Base-by-base conservation (phyloP, 2,113 vertebrate species). In the Choloepus hoffmanni region DNA sequence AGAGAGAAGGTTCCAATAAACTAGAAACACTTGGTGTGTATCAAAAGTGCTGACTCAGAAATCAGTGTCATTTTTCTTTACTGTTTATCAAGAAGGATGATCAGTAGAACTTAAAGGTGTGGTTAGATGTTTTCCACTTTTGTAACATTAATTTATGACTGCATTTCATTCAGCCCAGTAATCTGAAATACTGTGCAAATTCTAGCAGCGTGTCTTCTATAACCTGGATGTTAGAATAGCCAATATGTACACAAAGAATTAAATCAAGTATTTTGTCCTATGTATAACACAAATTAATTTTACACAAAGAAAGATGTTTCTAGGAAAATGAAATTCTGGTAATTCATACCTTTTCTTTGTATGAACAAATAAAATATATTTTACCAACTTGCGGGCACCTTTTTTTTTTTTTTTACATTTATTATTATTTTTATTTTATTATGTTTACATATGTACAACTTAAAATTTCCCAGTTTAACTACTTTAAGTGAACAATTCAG, bases 311-410 rank as follows among this genome's bases (percentile, higher is more conserved):
- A 99, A 98, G 97, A 99, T 98, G 98, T 99, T 99, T 99, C 99
- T 99, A 99, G 99, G 99, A 97, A 99, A 99, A 98, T 99, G 98
- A 98, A 99, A 99, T 99, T 99, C 98, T 99, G 99, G 98, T 99
- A 99, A 99, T 99, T 99, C 99, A 99, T 99, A 99, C 99, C 98
- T 98, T 99, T 99, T 99, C 99, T 99, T 99, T 99, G 99, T 99
- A 99, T 99, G 99, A 99, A 99, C 98, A 99, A 99, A 99, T 99
- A 99, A 99, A 99, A 98, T 99, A 98, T 99, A 99, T 99, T 99
- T 99, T 99, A 98, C 97, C 99, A 99, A 99, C 98, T 0, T 0
- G 9, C 30, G 76, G 83, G 26, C 62, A 28, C 0, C 0, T 30
- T 85, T 48, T 30, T 48, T 65, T 30, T 48, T 65, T 53, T 53